Evolutionary conservation across 2,888 invertebrate genomes (phyloP).

Genomic region (Drosophila mettleri): DNA sequence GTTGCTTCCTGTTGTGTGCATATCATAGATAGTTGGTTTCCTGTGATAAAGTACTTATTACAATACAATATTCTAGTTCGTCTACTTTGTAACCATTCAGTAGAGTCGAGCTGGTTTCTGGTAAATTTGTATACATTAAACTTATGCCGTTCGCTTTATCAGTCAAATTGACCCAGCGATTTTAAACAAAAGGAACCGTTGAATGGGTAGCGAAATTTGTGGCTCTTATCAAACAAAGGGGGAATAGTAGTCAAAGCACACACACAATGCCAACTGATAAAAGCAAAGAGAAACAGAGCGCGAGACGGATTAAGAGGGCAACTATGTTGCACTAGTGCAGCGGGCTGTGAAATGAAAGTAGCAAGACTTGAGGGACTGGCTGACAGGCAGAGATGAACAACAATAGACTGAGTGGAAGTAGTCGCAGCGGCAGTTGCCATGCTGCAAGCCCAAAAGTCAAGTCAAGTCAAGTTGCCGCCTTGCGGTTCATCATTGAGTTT

Average conservation of each 20-base stretch:
- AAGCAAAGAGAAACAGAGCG: conserved; percentile 30
- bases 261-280: conserved; percentile 69
- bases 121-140: not conserved
- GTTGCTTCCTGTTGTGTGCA: not conserved
- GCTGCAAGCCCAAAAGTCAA: conserved; percentile 30
- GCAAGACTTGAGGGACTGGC: conserved; percentile 18
- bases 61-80: not conserved
- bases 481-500: conserved; percentile 53
- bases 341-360: conserved; percentile 70
- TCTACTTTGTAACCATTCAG: not conserved
- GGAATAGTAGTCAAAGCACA: conserved; percentile 44
- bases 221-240: conserved; percentile 49
- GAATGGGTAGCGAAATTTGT: conserved; percentile 15
- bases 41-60: not conserved
- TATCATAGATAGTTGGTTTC: not conserved
- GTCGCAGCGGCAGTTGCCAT: conserved; percentile 18
- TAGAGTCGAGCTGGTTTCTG: not conserved
- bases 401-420: conserved; percentile 33
- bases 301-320: not conserved
- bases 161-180: conserved; percentile 21
- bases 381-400: conserved; percentile 17
- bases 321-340: conserved; percentile 38
- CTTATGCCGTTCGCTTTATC: conserved; percentile 20
- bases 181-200: conserved; percentile 21
- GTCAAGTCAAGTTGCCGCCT: conserved; percentile 34